These are phyloP conservation scores for Alaudala cheleensis DNA, from an alignment of 2,113 vertebrate genomes.

Conservation along the genomic window DNA sequence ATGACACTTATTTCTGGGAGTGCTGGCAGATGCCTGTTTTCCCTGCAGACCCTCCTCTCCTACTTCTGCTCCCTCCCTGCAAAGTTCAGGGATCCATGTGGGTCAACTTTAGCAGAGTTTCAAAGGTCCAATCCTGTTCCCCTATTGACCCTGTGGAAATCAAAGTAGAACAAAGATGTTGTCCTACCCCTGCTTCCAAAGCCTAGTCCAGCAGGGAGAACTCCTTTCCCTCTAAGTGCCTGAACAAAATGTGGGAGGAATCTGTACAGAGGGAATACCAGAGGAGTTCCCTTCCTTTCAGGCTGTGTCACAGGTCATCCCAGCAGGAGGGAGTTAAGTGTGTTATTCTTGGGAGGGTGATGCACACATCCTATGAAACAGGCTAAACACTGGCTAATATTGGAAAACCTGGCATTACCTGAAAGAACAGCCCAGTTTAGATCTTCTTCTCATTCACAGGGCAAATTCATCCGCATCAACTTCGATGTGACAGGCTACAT, in stretches of 20 bases:
- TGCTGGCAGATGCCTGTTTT: background rate
- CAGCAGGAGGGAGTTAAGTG: background rate
- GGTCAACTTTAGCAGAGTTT: background rate
- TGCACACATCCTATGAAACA: background rate
- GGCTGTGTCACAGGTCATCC: background rate
- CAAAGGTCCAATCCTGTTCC: background rate
- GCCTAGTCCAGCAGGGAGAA: background rate
- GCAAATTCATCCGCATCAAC: conserved; percentile 89
- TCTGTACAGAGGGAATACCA: background rate
- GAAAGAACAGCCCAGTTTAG: background rate
- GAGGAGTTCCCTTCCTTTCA: background rate
- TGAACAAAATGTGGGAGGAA: background rate
- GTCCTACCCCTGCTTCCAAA: background rate
- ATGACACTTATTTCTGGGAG: background rate
- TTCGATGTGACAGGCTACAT: conserved; percentile 87
- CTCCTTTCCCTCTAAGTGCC: background rate
- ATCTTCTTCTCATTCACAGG: conserved; percentile 68
- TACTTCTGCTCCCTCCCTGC: background rate
- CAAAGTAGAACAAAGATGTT: background rate
- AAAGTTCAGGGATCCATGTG: background rate
- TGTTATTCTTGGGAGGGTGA: background rate
- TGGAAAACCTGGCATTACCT: background rate
- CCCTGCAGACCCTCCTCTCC: background rate
- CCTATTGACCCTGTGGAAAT: background rate
- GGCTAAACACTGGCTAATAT: background rate